Percentiles rank a stretch among this genome's conserved stretches.
These are phyloP conservation scores for Chiloscyllium punctatum DNA, from an alignment of 2,797 vertebrate species.

Conservation along the genomic window DNA sequence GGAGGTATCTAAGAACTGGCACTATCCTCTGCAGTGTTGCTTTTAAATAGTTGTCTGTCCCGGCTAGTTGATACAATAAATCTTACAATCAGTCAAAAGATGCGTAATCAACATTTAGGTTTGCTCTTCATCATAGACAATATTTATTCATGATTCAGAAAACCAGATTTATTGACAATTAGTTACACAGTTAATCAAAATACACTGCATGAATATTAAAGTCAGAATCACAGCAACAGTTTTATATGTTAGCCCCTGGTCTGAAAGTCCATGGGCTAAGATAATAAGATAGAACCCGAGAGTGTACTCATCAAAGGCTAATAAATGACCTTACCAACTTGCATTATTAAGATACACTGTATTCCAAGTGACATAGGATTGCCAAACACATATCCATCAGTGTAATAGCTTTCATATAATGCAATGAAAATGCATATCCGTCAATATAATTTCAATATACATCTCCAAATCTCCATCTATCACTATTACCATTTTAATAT, in stretches of 20 bases:
- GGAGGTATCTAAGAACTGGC: too few relatives aligned
- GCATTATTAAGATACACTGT: neutral
- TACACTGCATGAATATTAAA: neutral
- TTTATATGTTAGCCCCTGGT: neutral
- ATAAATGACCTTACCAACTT: neutral
- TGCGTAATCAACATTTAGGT: neutral
- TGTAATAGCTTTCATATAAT: neutral
- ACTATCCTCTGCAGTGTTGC: too few relatives aligned
- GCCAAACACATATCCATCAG: neutral
- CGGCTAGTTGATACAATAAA: neutral
- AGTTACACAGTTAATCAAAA: neutral
- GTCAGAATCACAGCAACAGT: neutral
- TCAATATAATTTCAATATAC: slow-evolving; percentile 1
- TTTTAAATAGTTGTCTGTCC: neutral
- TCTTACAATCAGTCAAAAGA: neutral
- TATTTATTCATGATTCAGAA: slow-evolving; percentile 12
- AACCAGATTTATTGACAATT: neutral
- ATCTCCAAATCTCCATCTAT: neutral
- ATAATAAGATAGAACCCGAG: neutral
- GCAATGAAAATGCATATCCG: neutral
- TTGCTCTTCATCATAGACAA: neutral
- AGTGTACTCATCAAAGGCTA: neutral
- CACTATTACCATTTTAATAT: neutral
- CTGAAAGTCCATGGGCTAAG: neutral
- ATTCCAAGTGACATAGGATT: neutral